Conservation (phyloP, 2,797 vertebrate genomes). For the Alfaro cultratus region DNA sequence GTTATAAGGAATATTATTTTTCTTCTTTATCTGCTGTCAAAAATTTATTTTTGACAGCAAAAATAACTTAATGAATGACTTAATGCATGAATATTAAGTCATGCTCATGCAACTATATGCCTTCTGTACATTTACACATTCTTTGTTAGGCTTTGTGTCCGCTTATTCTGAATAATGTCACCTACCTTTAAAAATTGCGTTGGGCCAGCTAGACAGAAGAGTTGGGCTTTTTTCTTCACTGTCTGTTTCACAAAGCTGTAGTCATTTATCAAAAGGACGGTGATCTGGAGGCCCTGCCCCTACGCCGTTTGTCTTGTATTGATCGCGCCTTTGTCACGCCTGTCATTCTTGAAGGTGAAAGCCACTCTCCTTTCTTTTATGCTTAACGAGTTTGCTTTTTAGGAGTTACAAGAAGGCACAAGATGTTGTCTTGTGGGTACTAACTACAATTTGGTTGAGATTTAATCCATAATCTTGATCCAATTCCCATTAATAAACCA, state of each 20-base stretch:
- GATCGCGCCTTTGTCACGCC: conserved; percentile 69
- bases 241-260: conserved; percentile 65
- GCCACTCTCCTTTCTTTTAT: conserved; percentile 43
- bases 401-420: conserved; percentile 16
- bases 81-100: conserved; percentile 20
- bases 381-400: conserved; percentile 43
- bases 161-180: conserved; percentile 68
- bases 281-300: conserved; percentile 57
- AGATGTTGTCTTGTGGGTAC: neutral
- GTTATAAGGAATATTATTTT: conserved; percentile 13
- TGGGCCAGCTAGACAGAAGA: conserved; percentile 58
- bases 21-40: neutral
- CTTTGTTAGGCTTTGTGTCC: conserved; percentile 67
- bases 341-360: conserved; percentile 61
- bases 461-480: neutral
- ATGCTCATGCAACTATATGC: conserved; percentile 22
- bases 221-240: conserved; percentile 52
- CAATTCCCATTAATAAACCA: neutral
- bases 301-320: conserved; percentile 71
- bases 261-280: conserved; percentile 75
- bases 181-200: conserved; percentile 59
- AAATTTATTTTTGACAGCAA: conserved; percentile 48
- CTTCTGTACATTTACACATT: conserved; percentile 59
- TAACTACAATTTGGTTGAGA: neutral
- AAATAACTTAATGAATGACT: too few species aligned